Conservation (phyloP, 2,797 vertebrate genomes). For the Arnoldichthys spilopterus region DNA sequence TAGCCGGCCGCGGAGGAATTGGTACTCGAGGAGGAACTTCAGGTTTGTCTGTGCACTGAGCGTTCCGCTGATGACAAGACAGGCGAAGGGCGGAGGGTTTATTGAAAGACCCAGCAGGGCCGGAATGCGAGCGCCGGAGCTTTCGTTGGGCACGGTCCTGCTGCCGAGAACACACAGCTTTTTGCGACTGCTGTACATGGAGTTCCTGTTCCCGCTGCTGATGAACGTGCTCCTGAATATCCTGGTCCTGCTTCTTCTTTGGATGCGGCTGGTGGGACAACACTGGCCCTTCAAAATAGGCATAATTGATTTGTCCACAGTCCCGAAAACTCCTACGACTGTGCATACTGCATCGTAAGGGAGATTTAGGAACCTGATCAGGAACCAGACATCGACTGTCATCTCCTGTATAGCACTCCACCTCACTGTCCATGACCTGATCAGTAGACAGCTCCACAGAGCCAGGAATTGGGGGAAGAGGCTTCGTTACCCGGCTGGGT, state of each 20-base stretch:
- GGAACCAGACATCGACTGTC: conserved; percentile 77
- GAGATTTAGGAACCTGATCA: conserved; percentile 68
- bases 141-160: conserved; percentile 80
- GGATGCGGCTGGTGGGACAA: conserved; percentile 58
- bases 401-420: conserved; percentile 89
- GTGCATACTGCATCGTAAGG: conserved; percentile 77
- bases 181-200: conserved; percentile 58
- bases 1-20: conserved; percentile 87
- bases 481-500: conserved; percentile 82
- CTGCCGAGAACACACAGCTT: conserved; percentile 54
- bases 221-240: conserved; percentile 66
- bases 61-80: conserved; percentile 75
- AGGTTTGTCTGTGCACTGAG: conserved; percentile 80
- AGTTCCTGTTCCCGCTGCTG: conserved; percentile 62
- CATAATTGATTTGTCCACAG: conserved; percentile 91
- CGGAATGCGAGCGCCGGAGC: conserved; percentile 89
- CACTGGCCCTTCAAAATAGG: conserved; percentile 86
- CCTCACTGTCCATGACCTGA: conserved; percentile 86
- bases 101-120: conserved; percentile 92
- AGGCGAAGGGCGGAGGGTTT: conserved; percentile 82
- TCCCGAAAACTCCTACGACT: conserved; percentile 87
- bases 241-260: conserved; percentile 62
- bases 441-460: conserved; percentile 75
- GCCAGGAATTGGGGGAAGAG: conserved; percentile 87
- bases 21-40: conserved; percentile 91